Evolutionary conservation across 1,140 invertebrate species (phyloP), one percentile per base, ranked within the genome.

Genomic region (Trypoxylus dichotomus): DNA sequence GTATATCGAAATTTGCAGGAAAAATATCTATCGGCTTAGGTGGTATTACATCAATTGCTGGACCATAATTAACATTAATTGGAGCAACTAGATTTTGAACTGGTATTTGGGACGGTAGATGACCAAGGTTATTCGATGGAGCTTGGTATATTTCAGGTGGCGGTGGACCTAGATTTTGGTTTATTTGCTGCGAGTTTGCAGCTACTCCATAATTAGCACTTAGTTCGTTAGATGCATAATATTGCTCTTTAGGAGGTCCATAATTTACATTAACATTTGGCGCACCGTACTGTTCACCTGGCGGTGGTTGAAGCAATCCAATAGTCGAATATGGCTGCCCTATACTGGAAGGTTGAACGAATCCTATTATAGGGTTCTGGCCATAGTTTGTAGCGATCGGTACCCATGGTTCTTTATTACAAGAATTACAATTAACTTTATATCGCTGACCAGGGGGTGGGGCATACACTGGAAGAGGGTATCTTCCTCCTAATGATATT

Each of bases 341-440:
- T 75, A 24, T 25, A 47, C 47, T 15, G 7, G 74, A 75, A 80
- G 73, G 83, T 71, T 82, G 83, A 32, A 80, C 78, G 60, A 81
- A 82, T n/a, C 80, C 79, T 79, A 80, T 77, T 43, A 81, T 24
- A 77, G 79, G 82, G 77, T 76, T 80, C 80, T 80, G 81, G 78
- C 81, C 79, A 78, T 79, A 85, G 85, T 82, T 85, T 80, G 73
- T 86, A 63, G 89, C 86, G 80, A 95, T 90, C 3, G 94, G 94
- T 79, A 93, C 90, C 94, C 94, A 95, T 75, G 94, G 93, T 79
- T 91, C 89, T 80, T 90, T 89, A 85, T 95, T 94, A 82, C 94
- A 95, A 74, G 92, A 88, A 83, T 92, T 92, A 81, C 93, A 95
- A 76, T 89, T 87, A 82, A 88, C 89, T 58, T 87, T 81, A 27